These are phyloP conservation scores for Ancistrus triradiatus DNA, from an alignment of 2,113 vertebrate species.

Conservation along the genomic window DNA sequence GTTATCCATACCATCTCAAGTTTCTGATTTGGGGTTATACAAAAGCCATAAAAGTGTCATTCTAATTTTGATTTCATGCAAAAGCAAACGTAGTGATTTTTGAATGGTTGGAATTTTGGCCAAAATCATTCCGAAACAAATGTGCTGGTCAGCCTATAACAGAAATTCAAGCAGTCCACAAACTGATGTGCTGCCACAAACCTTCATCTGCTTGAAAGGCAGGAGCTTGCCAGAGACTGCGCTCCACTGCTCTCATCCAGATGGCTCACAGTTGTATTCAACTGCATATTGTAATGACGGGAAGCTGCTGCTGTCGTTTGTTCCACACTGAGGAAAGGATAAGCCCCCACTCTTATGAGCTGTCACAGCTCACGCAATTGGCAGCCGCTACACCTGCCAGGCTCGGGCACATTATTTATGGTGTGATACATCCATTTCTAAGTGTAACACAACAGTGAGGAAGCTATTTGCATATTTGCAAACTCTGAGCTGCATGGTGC, in stretches of 20 bases:
- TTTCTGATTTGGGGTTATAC: too few species aligned
- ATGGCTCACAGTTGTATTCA: slow-evolving; percentile 27
- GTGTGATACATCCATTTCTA: slow-evolving; percentile 35
- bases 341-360: slow-evolving; percentile 46
- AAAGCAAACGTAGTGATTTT: neutral
- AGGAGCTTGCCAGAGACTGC: slow-evolving; percentile 7
- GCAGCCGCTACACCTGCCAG: slow-evolving; percentile 31
- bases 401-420: slow-evolving; percentile 33
- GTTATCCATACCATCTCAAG: too few species aligned
- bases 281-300: slow-evolving; percentile 36
- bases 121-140: neutral
- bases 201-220: slow-evolving; percentile 17
- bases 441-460: slow-evolving; percentile 15
- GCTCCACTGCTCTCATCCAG: slow-evolving; percentile 36
- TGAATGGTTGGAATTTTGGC: neutral
- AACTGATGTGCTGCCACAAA: slow-evolving; percentile 15
- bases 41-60: neutral
- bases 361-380: slow-evolving; percentile 50
- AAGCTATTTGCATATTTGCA: slow-evolving; percentile 34
- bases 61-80: neutral
- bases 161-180: neutral
- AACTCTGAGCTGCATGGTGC: slow-evolving; percentile 11
- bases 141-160: slow-evolving; percentile 6
- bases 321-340: slow-evolving; percentile 39
- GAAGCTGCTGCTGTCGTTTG: slow-evolving; percentile 36